These are phyloP conservation scores for Nibea coibor DNA, from an alignment of 2,113 vertebrate genomes.

Conservation along the genomic window DNA sequence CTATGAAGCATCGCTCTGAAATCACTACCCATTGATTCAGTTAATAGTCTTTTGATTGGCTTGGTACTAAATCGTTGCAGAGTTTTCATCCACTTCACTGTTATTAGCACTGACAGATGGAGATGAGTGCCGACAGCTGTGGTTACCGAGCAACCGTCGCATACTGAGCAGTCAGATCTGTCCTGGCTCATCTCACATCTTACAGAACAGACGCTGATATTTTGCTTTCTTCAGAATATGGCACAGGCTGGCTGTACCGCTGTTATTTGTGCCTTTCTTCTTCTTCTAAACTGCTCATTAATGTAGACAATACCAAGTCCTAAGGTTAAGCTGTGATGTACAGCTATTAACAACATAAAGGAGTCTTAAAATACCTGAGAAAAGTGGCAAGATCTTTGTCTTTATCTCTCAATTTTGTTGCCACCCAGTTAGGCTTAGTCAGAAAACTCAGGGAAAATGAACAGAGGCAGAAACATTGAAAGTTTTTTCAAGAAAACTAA, in stretches of 20 bases:
- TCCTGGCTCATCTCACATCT: conserved; percentile 13
- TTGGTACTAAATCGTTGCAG: neutral
- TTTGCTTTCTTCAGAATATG: conserved; percentile 12
- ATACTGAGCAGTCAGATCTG: conserved; percentile 27
- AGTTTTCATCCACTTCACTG: conserved; percentile 28
- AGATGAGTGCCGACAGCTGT: conserved; percentile 58
- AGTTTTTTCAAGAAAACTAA: too few species aligned
- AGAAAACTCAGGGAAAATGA: too few species aligned
- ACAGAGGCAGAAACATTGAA: too few species aligned
- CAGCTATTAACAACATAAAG: neutral
- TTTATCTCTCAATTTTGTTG: too few species aligned
- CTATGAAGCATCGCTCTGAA: neutral
- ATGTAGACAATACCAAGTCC: too few species aligned
- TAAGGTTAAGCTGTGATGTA: neutral
- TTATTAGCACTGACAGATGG: conserved; percentile 63
- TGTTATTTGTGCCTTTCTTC: neutral
- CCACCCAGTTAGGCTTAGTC: too few species aligned
- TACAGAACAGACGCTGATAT: conserved; percentile 5
- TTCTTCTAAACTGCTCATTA: neutral
- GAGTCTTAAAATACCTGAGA: neutral
- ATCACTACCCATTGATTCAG: neutral
- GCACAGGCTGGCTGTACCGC: neutral
- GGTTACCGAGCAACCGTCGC: conserved; percentile 50
- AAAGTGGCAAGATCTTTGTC: too few species aligned
- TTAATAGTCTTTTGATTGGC: conserved; percentile 19